Conservation (phyloP, 2,888 invertebrate genomes). For the Cecidostiba fungosa region DNA sequence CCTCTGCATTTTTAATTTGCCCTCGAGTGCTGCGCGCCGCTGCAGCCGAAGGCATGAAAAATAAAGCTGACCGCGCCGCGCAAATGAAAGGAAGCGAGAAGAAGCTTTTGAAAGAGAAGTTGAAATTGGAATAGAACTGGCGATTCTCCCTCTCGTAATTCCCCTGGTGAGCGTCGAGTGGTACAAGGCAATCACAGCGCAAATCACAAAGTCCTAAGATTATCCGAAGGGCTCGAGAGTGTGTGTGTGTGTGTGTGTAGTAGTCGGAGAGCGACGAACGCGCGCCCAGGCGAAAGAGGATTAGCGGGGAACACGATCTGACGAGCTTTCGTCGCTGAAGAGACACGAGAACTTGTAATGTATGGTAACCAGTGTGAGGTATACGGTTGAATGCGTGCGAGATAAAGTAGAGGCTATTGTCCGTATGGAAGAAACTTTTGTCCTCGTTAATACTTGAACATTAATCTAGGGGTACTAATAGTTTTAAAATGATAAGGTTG, state of each 20-base stretch:
- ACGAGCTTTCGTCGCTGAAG: neutral
- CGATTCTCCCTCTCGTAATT: conserved; percentile 22
- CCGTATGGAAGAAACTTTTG: no score
- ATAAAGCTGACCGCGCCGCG: neutral
- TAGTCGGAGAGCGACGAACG: neutral
- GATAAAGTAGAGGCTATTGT: no score
- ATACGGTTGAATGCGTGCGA: no score
- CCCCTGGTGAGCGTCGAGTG: conserved; percentile 23
- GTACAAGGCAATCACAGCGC: conserved; percentile 48
- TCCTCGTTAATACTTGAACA: no score
- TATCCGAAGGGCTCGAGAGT: conserved; percentile 38
- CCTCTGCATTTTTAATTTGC: conserved; percentile 20
- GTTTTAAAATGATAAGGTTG: no score
- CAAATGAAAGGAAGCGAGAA: conserved; percentile 9
- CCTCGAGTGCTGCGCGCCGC: neutral
- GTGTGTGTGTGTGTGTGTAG: neutral
- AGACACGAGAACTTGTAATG: no score
- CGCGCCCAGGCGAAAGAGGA: neutral
- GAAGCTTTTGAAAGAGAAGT: conserved; percentile 15
- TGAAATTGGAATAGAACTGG: conserved; percentile 47
- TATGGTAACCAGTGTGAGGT: no score
- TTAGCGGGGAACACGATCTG: conserved; percentile 1
- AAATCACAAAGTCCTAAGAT: conserved; percentile 58
- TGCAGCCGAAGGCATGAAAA: neutral
- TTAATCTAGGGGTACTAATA: no score